A percentile compares a stretch with the other conserved stretches of the same genome.
phyloP scores from a whole-genome alignment of 2,888 invertebrate species.

The Sylvicola cinctus region DNA sequence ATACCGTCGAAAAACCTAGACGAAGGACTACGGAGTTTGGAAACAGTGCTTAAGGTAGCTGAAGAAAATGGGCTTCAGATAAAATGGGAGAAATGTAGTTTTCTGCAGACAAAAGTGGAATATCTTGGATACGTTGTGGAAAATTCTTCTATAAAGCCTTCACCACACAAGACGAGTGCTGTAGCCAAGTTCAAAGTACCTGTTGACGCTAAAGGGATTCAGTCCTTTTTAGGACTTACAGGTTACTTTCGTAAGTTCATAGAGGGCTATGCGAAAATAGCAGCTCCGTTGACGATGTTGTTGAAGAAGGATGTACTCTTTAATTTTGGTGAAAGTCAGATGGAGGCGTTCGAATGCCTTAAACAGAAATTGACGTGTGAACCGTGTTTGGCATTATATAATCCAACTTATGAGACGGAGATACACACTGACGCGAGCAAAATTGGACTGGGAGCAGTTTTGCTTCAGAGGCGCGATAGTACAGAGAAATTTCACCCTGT shows the following conservation, averaged over 20 bases:
- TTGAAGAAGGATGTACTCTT: constrained; percentile 10
- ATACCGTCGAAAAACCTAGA: background rate
- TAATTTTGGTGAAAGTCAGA: constrained; percentile 9
- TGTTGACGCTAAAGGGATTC: background rate
- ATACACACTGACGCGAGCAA: background rate
- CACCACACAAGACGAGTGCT: background rate
- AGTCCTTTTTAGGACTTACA: background rate
- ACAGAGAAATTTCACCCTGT: background rate
- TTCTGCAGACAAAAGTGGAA: background rate
- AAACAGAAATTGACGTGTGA: background rate
- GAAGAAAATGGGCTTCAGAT: background rate
- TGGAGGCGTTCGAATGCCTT: constrained; percentile 3
- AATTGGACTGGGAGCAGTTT: background rate
- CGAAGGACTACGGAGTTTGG: background rate
- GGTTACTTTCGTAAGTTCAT: constrained; percentile 3
- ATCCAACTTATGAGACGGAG: background rate
- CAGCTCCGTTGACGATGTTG: constrained; percentile 10
- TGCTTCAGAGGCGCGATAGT: background rate
- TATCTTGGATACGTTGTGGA: background rate
- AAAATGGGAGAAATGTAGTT: background rate
- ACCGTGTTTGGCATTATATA: background rate
- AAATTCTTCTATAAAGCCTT: background rate
- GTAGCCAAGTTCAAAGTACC: background rate
- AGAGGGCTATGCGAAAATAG: constrained; percentile 5
- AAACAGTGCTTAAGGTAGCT: background rate